Evolutionary conservation across 2,888 invertebrate genomes (phyloP), one percentile per base, ranked within the genome.

Genomic region (Harmothoe impar): DNA sequence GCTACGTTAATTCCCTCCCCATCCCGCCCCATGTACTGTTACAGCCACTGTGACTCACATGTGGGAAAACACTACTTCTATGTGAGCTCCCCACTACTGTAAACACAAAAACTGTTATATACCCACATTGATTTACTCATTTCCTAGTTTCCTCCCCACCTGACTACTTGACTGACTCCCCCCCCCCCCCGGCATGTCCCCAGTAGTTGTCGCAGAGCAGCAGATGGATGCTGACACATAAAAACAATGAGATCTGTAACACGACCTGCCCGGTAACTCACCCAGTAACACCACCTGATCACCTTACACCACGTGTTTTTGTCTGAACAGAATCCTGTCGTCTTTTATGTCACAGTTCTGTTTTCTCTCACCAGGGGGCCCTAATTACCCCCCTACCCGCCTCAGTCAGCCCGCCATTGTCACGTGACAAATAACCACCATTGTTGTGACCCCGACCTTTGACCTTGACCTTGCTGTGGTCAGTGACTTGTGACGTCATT

Each of bases 401-500:
- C 35, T 3, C 43, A 10, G 43, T 3, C 43, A 10, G 81, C 1
- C 43, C 1, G 81, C 35, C 35, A 81, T 35, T 81, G 81, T 81
- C 81, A 81, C 43, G 81, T 81, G 81, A 81, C 81, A 33, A 43
- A 43, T 43, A 33, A 81, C 81, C 81, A 10, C 81, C 25, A 35
- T 81, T 81, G 81, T 81, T 17, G 43, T 43, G 20, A 33, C n/a
- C 33, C 0, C 35, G 81, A 81, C 81, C 81, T 43, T 23, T 81
- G 81, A 35, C 81, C 81, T 43, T n/a, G 81, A 33, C 81, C 81
- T 81, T 43, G 77, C 81, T 81, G 81, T 81, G 81, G 81, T 81
- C 81, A 81, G 81, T 81, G 81, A 81, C 81, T 81, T 81, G 43
- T 81, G 81, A 81, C 81, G 81, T 81, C 43, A 81, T 81, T 81